These are phyloP conservation scores for Perizoma affinitatum DNA, from an alignment of 2,888 invertebrate species.

Conservation along the genomic window DNA sequence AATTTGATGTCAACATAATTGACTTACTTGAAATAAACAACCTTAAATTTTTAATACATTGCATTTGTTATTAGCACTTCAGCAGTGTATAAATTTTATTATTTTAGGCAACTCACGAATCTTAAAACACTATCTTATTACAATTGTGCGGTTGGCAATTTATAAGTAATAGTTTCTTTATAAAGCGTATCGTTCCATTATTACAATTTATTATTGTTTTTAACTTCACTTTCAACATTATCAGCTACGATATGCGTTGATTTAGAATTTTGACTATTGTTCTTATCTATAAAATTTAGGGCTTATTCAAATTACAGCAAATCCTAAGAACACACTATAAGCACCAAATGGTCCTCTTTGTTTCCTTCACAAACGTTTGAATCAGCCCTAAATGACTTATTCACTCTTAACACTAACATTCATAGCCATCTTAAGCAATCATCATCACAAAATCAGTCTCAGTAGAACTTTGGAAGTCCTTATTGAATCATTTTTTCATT, in stretches of 20 bases:
- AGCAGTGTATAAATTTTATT: conserved; percentile 26
- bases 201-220: conserved; percentile 56
- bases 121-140: conserved; percentile 43
- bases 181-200: conserved; percentile 56
- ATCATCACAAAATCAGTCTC: conserved; percentile 80
- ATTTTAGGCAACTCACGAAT: conserved; percentile 34
- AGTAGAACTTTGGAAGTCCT: conserved; percentile 60
- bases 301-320: conserved; percentile 48
- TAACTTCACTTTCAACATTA: conserved; percentile 52
- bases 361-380: conserved; percentile 40
- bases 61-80: conserved; percentile 16
- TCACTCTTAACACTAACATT: conserved; percentile 52
- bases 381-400: conserved; percentile 49
- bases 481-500: conserved; percentile 73
- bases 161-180: conserved; percentile 52
- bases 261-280: conserved; percentile 52
- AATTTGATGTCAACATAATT: conserved; percentile 31
- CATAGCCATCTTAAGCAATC: conserved; percentile 57
- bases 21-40: conserved; percentile 24
- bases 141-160: conserved; percentile 71
- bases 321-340: conserved; percentile 43
- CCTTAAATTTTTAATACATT: conserved; percentile 17
- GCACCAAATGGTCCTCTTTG: conserved; percentile 45
- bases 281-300: conserved; percentile 36
- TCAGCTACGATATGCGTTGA: conserved; percentile 67